Conservation (phyloP, 2,888 invertebrate genomes). For the Macaria liturata region DNA sequence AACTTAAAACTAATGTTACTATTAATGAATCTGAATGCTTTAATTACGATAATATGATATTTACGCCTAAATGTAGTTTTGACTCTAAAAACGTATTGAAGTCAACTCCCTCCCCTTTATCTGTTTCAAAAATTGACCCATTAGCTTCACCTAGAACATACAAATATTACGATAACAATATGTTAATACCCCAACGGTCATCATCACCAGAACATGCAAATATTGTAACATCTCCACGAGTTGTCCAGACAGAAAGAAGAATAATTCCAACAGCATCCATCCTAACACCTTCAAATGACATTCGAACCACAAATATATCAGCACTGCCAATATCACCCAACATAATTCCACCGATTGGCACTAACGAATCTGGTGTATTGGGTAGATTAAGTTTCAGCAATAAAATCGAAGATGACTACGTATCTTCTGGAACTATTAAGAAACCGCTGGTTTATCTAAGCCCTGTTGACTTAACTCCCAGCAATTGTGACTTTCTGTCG, state of each 20-base stretch:
- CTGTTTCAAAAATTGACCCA: constrained; percentile 20
- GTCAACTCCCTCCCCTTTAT: constrained; percentile 38
- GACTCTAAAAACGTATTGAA: constrained; percentile 7
- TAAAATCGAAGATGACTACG: constrained; percentile 49
- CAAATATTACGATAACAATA: constrained; percentile 15
- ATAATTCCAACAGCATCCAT: constrained; percentile 20
- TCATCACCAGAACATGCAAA: constrained; percentile 31
- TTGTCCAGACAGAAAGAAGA: constrained; percentile 25
- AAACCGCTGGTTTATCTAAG: constrained; percentile 58
- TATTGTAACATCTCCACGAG: constrained; percentile 23
- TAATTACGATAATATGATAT: constrained; percentile 30
- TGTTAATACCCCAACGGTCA: constrained; percentile 20
- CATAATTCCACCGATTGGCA: constrained; percentile 26
- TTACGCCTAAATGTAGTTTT: constrained; percentile 8
- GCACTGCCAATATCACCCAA: constrained; percentile 27
- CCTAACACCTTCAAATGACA: constrained; percentile 21
- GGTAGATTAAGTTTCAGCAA: constrained; percentile 50
- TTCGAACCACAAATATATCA: constrained; percentile 17
- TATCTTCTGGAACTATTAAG: constrained; percentile 39
- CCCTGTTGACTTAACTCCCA: constrained; percentile 67
- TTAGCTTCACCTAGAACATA: constrained; percentile 22
- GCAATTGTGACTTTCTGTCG: constrained; percentile 59
- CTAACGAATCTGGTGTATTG: constrained; percentile 45
- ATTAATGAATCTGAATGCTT: constrained; percentile 38
- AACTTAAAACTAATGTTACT: constrained; percentile 54